Evolutionary conservation across 2,888 invertebrate genomes (phyloP).

Genomic region (Cerceris rybyensis): DNA sequence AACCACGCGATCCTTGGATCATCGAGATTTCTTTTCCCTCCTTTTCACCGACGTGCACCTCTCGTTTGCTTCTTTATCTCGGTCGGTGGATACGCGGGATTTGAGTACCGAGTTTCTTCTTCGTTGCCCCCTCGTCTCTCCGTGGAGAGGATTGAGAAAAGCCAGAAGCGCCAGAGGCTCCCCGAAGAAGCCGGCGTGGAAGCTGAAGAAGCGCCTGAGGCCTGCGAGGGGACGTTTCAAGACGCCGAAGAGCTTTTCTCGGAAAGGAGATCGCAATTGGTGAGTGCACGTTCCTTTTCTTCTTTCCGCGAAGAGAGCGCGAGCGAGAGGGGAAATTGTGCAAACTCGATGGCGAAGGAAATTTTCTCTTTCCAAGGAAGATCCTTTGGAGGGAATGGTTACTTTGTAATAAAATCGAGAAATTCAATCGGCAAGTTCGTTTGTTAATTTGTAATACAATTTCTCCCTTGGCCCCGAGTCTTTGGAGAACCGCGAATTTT

Average conservation of each 20-base stretch:
- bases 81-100: background rate
- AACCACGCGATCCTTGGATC: conserved; percentile 47
- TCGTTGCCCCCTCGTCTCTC: background rate
- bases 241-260: conserved; percentile 56
- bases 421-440: too few species aligned
- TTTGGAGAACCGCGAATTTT: too few species aligned
- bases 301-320: background rate
- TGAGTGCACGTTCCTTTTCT: conserved; percentile 48
- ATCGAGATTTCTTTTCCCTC: background rate
- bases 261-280: conserved; percentile 57
- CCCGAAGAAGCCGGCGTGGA: background rate
- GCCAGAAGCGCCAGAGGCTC: conserved; percentile 64
- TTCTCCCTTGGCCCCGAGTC: too few species aligned
- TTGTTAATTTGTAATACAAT: too few species aligned
- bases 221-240: conserved; percentile 8
- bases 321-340: background rate
- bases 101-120: background rate
- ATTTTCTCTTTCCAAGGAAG: too few species aligned
- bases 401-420: background rate
- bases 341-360: background rate
- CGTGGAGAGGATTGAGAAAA: conserved; percentile 61
- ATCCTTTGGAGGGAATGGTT: background rate
- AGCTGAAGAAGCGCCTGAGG: conserved; percentile 3
- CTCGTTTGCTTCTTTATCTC: background rate
- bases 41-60: background rate